A percentile compares a stretch with the other conserved stretches of the same genome.
phyloP scores from a whole-genome alignment of 1,140 invertebrate species.

The Conus ventricosus region DNA sequence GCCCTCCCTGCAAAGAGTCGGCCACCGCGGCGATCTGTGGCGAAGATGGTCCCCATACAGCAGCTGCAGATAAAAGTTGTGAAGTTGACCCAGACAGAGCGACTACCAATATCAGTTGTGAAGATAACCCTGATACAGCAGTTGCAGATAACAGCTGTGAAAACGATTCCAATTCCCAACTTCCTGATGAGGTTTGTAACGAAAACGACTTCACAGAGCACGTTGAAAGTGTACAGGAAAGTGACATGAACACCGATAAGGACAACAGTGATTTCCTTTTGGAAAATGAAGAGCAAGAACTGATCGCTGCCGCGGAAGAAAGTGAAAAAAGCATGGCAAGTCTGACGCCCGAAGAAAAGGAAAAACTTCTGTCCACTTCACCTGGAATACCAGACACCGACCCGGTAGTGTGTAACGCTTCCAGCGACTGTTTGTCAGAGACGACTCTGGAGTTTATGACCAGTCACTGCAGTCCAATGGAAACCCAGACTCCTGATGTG shows the following conservation, averaged over 20 bases:
- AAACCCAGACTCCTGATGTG: background rate
- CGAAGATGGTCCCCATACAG: background rate
- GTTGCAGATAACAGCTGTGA: too few relatives aligned
- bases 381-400: background rate
- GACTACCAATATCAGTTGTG: too few relatives aligned
- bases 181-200: background rate
- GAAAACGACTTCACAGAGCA: background rate
- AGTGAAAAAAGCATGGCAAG: background rate
- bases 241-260: background rate
- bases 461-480: background rate
- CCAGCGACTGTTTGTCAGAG: background rate
- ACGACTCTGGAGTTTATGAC: background rate
- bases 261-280: background rate
- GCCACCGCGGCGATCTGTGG: background rate
- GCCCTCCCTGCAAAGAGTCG: background rate
- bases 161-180: too few relatives aligned
- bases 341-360: background rate
- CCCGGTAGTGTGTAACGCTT: background rate
- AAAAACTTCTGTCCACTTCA: background rate
- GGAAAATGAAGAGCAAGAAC: background rate
- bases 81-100: too few relatives aligned
- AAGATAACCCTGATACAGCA: too few relatives aligned
- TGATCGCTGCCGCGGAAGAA: constrained; percentile 20
- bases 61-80: too few relatives aligned
- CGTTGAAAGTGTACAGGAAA: background rate